Conservation (phyloP, 2,797 vertebrate species). For the Poecilia velifera region DNA sequence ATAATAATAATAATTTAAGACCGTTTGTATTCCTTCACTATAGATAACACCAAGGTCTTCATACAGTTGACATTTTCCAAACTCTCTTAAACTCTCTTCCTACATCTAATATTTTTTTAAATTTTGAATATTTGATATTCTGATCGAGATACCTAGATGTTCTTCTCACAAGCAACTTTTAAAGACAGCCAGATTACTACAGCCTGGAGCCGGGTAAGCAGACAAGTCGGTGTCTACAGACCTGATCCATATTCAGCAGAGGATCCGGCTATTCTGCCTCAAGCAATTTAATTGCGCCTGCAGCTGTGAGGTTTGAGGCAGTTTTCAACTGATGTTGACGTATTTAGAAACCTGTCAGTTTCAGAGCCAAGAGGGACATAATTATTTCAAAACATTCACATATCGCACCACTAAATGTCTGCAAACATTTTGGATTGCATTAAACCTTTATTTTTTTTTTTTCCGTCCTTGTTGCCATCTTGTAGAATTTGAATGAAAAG, state of each 20-base stretch:
- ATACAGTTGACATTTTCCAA: neutral
- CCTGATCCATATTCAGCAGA: constrained; percentile 21
- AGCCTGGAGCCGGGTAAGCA: constrained; percentile 16
- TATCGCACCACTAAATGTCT: neutral
- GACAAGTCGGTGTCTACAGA: neutral
- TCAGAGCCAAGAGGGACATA: neutral
- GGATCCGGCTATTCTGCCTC: constrained; percentile 1
- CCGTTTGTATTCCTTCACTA: neutral
- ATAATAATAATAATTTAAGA: neutral
- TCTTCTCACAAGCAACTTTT: constrained; percentile 6
- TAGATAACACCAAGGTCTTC: neutral
- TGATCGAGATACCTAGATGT: neutral
- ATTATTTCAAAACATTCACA: neutral
- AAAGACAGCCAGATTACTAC: neutral
- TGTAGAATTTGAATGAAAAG: neutral
- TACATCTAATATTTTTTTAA: neutral
- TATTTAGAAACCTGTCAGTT: constrained; percentile 5
- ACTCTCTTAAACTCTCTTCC: neutral
- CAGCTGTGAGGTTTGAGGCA: neutral
- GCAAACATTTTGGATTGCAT: neutral
- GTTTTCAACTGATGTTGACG: constrained; percentile 1
- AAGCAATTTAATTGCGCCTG: constrained; percentile 1
- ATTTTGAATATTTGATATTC: neutral
- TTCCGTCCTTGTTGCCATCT: neutral
- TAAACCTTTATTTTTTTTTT: neutral